A percentile compares a stretch with the other conserved stretches of the same genome.
phyloP scores from a whole-genome alignment of 2,888 invertebrate species.

The Cephus spinipes region DNA sequence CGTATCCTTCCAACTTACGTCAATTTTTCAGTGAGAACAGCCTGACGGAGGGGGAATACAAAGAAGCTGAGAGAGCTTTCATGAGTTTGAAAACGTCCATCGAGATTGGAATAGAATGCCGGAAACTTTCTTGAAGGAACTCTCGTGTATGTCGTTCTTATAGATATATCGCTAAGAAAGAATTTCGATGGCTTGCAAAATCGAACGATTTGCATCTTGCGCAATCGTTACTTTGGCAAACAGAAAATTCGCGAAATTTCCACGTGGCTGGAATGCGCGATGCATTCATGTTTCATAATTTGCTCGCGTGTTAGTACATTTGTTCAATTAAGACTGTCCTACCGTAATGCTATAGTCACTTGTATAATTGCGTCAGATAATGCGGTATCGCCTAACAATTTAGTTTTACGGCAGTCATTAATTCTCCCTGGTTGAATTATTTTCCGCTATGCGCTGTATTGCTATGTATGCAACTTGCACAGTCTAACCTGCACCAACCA shows the following conservation, averaged over 20 bases:
- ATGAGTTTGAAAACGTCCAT: background rate
- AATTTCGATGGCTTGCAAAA: background rate
- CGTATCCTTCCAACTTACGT: background rate
- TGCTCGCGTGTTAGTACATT: background rate
- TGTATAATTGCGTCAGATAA: constrained; percentile 24
- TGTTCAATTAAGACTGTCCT: background rate
- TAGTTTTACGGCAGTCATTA: constrained; percentile 20
- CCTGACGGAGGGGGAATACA: background rate
- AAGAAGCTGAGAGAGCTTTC: background rate
- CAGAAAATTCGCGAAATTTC: background rate
- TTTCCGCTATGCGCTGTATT: constrained; percentile 2
- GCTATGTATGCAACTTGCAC: background rate
- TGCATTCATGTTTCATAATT: background rate
- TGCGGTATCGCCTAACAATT: constrained; percentile 20
- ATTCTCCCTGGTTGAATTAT: constrained; percentile 19
- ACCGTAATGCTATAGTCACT: background rate
- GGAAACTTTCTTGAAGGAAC: background rate
- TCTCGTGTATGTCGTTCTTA: background rate
- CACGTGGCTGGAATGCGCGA: background rate
- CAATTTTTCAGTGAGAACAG: background rate
- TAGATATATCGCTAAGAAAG: background rate
- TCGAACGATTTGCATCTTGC: background rate
- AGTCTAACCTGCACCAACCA: background rate
- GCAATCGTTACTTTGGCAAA: background rate
- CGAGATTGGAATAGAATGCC: background rate